A percentile compares a stretch with the other conserved stretches of the same genome.
Conservation (phyloP, 2,888 invertebrate species). For the Mythimna loreyi region DNA sequence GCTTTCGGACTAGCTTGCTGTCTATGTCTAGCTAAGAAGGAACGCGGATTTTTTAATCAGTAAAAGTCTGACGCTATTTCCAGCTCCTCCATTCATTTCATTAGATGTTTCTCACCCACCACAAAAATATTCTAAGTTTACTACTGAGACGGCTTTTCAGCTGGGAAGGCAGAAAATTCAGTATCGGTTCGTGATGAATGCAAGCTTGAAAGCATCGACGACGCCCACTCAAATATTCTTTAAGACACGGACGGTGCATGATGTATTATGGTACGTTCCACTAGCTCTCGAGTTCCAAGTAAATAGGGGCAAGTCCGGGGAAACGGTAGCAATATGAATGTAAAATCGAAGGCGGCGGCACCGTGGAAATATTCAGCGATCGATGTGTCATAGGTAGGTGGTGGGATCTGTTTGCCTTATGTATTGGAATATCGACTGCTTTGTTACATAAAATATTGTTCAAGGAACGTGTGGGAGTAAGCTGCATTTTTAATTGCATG, state of each 20-base stretch:
- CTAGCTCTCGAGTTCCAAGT: slow-evolving; percentile 37
- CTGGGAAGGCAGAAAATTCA: too few relatives aligned
- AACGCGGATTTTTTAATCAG: too few relatives aligned
- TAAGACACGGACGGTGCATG: slow-evolving; percentile 19
- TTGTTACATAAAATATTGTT: slow-evolving; percentile 4
- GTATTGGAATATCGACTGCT: not conserved
- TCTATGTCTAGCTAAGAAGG: too few relatives aligned
- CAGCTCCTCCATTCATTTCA: too few relatives aligned
- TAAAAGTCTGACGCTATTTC: too few relatives aligned
- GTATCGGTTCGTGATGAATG: slow-evolving; percentile 15
- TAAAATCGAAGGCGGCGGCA: slow-evolving; percentile 28
- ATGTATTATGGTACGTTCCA: slow-evolving; percentile 42
- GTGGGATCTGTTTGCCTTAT: not conserved
- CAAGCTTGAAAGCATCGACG: slow-evolving; percentile 13
- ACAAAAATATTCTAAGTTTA: too few relatives aligned
- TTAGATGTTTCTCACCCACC: too few relatives aligned
- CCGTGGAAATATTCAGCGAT: slow-evolving; percentile 28
- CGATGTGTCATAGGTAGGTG: slow-evolving; percentile 8
- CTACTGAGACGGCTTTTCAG: too few relatives aligned
- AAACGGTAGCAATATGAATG: slow-evolving; percentile 43
- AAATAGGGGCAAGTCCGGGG: slow-evolving; percentile 43
- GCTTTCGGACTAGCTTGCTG: too few relatives aligned
- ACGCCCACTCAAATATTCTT: slow-evolving; percentile 22
- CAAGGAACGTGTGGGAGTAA: slow-evolving; percentile 4
- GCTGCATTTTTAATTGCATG: slow-evolving; percentile 9